phyloP scores from a whole-genome alignment of 1,140 invertebrate species.

The Papilio xuthus region DNA sequence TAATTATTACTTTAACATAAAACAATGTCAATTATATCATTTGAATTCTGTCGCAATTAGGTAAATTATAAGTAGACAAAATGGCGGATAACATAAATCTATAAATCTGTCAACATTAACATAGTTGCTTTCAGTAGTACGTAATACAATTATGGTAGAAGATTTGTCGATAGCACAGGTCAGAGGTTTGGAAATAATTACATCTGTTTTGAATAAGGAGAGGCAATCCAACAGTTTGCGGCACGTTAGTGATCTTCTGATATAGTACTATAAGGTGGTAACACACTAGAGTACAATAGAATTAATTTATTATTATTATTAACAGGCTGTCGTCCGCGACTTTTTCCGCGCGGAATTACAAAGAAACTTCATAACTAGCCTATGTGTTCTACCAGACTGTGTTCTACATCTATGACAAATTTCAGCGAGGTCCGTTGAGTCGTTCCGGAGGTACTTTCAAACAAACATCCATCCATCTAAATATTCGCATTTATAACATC shows the following conservation, averaged over 20 bases:
- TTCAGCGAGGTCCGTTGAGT: no score
- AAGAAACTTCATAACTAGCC: no score
- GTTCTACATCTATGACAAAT: no score
- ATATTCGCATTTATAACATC: no score
- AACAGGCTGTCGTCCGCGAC: no score
- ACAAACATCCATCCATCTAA: no score
- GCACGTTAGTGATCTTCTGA: conserved; percentile 7
- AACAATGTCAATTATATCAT: background rate
- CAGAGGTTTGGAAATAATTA: conserved; percentile 22
- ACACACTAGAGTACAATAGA: conserved; percentile 7
- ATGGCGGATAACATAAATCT: background rate
- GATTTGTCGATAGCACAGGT: conserved; percentile 25
- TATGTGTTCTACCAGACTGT: no score
- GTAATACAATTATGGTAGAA: conserved; percentile 25
- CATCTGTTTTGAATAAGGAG: conserved; percentile 34
- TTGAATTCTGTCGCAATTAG: background rate
- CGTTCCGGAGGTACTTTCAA: no score
- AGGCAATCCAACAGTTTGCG: background rate
- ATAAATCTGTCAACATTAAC: conserved; percentile 4
- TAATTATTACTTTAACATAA: no score
- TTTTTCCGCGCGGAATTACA: no score
- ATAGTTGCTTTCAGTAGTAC: conserved; percentile 4
- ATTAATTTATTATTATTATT: background rate
- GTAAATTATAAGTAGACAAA: background rate
- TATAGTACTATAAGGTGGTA: background rate